phyloP scores from a whole-genome alignment of 2,888 invertebrate genomes.

The Dyspetes luteomarginatus region DNA sequence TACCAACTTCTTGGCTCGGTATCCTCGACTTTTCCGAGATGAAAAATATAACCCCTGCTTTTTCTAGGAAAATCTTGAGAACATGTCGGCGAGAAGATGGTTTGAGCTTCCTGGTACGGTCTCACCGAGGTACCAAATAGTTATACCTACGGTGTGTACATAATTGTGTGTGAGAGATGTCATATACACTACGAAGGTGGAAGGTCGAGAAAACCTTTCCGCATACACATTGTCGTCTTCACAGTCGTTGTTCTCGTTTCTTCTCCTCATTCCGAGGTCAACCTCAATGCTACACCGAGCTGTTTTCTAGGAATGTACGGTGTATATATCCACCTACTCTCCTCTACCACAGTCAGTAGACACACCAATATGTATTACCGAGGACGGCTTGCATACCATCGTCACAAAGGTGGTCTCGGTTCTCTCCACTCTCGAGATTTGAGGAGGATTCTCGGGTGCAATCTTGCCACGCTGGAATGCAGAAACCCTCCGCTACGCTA shows the following conservation, averaged over 20 bases:
- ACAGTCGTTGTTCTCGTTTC: background rate
- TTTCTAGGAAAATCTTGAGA: background rate
- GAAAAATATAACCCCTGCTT: background rate
- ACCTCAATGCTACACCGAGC: constrained; percentile 25
- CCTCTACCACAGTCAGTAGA: background rate
- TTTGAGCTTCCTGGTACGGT: background rate
- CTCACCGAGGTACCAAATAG: background rate
- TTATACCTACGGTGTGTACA: background rate
- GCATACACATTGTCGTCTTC: background rate
- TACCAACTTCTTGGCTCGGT: background rate
- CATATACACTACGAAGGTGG: background rate
- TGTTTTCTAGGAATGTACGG: constrained; percentile 21
- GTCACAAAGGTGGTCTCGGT: background rate
- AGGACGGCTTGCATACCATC: background rate
- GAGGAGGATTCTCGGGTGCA: constrained; percentile 45
- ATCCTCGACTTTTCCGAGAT: background rate
- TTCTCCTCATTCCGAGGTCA: constrained; percentile 26
- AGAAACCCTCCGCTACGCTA: background rate
- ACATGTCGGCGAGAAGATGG: background rate
- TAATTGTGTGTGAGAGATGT: background rate
- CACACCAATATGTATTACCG: constrained; percentile 42
- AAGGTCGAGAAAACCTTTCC: background rate
- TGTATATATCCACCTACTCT: background rate
- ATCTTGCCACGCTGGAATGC: constrained; percentile 58
- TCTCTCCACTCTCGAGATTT: constrained; percentile 49